Percentiles rank a stretch among this genome's conserved stretches.
These are phyloP conservation scores for Lasioglossum albipes DNA, from an alignment of 1,140 invertebrate species.

Conservation along the genomic window DNA sequence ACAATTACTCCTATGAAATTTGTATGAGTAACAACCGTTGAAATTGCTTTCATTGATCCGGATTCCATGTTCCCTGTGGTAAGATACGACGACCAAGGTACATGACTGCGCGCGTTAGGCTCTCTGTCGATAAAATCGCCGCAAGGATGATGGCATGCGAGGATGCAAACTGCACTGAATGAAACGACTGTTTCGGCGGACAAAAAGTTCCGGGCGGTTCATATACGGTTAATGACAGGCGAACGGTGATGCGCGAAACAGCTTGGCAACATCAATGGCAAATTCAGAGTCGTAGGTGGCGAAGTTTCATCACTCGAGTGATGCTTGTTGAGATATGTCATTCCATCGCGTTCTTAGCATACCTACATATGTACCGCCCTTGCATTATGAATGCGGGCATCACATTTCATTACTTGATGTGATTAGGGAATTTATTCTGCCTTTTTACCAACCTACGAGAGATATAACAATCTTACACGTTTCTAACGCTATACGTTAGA, in stretches of 20 bases:
- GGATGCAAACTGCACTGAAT: constrained; percentile 44
- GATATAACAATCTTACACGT: no score
- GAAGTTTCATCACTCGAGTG: not conserved
- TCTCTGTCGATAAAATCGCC: constrained; percentile 50
- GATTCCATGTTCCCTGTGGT: constrained; percentile 12
- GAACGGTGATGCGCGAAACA: constrained; percentile 44
- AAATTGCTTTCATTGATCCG: constrained; percentile 20
- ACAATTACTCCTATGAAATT: not conserved
- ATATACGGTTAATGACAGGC: constrained; percentile 31
- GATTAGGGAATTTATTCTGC: not conserved
- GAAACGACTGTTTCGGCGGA: constrained; percentile 41
- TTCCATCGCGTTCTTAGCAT: constrained; percentile 3
- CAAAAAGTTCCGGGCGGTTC: constrained; percentile 18
- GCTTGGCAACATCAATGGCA: constrained; percentile 18
- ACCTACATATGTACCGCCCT: no score
- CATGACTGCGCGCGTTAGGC: constrained; percentile 41
- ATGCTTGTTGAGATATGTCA: constrained; percentile 5
- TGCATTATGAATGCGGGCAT: not conserved
- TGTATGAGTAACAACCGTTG: not conserved
- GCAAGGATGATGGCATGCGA: not conserved
- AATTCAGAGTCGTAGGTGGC: not conserved
- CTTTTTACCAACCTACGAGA: no score
- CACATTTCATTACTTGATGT: not conserved
- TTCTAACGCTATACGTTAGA: no score
- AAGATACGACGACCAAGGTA: constrained; percentile 29